phyloP scores from a whole-genome alignment of 1,140 invertebrate species.

The Paraescarpia echinospica region DNA sequence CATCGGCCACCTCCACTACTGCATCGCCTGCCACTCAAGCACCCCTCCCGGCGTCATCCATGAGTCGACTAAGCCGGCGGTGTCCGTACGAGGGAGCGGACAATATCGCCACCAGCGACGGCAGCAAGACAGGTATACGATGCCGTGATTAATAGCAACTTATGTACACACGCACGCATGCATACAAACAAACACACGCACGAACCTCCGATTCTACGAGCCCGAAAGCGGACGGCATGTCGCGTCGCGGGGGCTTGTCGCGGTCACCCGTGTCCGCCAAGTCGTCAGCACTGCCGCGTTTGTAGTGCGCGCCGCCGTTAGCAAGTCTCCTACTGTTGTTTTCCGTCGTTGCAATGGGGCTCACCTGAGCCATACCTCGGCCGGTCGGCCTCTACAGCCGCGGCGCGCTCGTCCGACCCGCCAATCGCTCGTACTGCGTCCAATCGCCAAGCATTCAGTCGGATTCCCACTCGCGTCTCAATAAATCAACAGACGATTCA shows the following conservation, averaged over 20 bases:
- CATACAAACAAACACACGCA: background rate
- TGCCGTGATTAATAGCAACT: background rate
- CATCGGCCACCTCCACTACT: background rate
- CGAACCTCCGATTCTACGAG: constrained; percentile 33
- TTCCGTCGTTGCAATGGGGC: background rate
- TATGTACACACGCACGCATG: background rate
- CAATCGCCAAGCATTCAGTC: background rate
- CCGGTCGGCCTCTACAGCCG: background rate
- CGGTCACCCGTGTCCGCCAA: constrained; percentile 39
- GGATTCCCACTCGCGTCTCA: background rate
- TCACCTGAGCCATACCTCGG: background rate
- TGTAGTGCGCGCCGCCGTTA: background rate
- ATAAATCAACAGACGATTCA: background rate
- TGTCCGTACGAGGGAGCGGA: background rate
- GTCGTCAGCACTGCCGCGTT: background rate
- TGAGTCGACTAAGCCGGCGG: background rate
- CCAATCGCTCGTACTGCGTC: background rate
- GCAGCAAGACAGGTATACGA: background rate
- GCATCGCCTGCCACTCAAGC: background rate
- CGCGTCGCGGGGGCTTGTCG: constrained; percentile 37
- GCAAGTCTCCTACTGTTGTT: background rate
- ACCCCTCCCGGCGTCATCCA: background rate
- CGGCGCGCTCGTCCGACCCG: background rate
- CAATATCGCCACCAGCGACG: background rate
- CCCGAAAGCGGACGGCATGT: constrained; percentile 59